These are phyloP conservation scores for Prionace glauca DNA, from an alignment of 2,797 vertebrate genomes.

Conservation along the genomic window DNA sequence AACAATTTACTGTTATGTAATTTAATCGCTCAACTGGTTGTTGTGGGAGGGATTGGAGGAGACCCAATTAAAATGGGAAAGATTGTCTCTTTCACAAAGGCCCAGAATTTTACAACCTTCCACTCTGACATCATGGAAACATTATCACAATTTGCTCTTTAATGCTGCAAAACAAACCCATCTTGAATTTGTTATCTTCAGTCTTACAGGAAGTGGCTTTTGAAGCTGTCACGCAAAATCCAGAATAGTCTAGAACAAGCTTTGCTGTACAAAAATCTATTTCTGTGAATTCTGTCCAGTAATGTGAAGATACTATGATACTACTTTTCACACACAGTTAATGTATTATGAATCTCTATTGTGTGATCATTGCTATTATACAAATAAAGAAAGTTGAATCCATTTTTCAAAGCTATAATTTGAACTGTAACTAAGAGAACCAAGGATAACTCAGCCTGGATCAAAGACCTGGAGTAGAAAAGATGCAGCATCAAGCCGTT, in stretches of 20 bases:
- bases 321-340: not conserved
- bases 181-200: not conserved
- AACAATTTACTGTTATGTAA: not conserved
- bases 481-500: not conserved
- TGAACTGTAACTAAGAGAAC: not conserved
- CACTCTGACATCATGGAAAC: not conserved
- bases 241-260: not conserved
- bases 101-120: too few relatives aligned
- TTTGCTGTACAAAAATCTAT: not conserved
- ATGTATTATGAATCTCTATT: not conserved
- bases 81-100: not conserved
- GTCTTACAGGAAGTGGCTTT: not conserved
- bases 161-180: constrained; percentile 4
- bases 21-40: not conserved
- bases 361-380: not conserved
- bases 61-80: not conserved
- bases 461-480: not conserved
- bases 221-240: not conserved
- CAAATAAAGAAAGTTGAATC: not conserved
- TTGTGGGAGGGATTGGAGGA: not conserved
- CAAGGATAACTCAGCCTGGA: not conserved
- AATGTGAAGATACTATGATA: not conserved
- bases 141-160: not conserved
- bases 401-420: not conserved
- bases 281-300: not conserved